These are phyloP conservation scores for Megastigmus dorsalis DNA, from an alignment of 2,888 invertebrate species.

Conservation along the genomic window DNA sequence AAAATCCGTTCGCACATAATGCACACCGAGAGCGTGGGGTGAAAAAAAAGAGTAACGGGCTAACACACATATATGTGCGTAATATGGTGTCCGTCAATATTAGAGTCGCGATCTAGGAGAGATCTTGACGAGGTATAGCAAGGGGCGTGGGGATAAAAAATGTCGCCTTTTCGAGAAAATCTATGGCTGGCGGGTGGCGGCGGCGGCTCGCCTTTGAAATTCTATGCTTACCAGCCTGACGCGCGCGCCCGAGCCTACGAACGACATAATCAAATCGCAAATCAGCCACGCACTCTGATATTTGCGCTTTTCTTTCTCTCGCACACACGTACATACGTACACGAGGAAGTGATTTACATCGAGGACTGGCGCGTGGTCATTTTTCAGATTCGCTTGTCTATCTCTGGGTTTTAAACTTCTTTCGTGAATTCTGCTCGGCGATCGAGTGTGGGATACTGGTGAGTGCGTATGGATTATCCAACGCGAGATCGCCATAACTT, in stretches of 20 bases:
- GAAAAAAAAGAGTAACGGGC: too few species aligned
- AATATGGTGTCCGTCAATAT: too few species aligned
- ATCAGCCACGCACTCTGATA: background rate
- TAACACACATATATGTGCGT: too few species aligned
- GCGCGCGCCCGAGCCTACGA: background rate
- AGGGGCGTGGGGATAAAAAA: background rate
- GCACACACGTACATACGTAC: background rate
- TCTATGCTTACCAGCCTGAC: too few species aligned
- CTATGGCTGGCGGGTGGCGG: too few species aligned
- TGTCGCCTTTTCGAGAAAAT: conserved; percentile 10
- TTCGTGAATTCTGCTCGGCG: too few species aligned
- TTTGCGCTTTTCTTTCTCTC: background rate
- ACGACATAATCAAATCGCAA: conserved; percentile 39
- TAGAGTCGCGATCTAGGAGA: conserved; percentile 16
- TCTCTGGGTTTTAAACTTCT: too few species aligned
- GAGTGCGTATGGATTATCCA: too few species aligned
- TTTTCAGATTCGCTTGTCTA: too few species aligned
- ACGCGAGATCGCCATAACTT: too few species aligned
- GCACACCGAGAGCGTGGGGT: background rate
- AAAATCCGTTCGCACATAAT: background rate
- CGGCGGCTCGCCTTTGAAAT: conserved; percentile 16
- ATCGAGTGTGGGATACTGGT: too few species aligned
- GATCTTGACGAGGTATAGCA: too few species aligned
- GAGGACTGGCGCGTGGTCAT: conserved; percentile 25
- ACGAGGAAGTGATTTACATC: conserved; percentile 71